phyloP scores from a whole-genome alignment of 2,113 vertebrate species.

The Nothobranchius furzeri region DNA sequence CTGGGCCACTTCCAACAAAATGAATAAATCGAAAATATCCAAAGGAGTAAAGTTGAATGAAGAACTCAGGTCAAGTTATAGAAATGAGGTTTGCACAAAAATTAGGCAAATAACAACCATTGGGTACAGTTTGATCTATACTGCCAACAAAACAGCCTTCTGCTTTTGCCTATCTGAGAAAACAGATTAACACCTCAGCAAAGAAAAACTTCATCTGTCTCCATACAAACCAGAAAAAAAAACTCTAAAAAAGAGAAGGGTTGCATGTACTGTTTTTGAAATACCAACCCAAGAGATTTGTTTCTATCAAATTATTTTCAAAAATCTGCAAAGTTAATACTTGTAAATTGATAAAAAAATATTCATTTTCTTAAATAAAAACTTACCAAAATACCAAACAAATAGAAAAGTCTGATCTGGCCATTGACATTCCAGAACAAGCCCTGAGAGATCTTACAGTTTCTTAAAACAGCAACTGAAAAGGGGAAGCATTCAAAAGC shows the following conservation, averaged over 20 bases:
- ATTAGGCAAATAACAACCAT: neutral
- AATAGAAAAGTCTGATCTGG: too few relatives aligned
- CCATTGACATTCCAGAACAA: conserved; percentile 53
- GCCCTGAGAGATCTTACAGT: conserved; percentile 43
- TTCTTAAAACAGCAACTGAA: conserved; percentile 65
- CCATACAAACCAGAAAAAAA: conserved; percentile 9
- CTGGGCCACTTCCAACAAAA: neutral
- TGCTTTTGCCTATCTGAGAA: neutral
- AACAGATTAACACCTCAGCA: neutral
- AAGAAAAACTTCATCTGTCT: neutral
- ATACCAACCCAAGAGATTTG: too few relatives aligned
- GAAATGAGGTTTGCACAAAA: neutral
- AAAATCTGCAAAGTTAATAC: too few relatives aligned
- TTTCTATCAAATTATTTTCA: too few relatives aligned
- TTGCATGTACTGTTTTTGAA: too few relatives aligned
- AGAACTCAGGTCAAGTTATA: neutral
- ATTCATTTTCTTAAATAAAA: neutral
- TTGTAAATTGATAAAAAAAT: conserved; percentile 6
- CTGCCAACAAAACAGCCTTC: neutral
- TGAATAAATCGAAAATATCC: neutral
- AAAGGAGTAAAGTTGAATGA: too few relatives aligned
- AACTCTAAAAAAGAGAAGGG: too few relatives aligned
- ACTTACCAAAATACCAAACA: too few relatives aligned
- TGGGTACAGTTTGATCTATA: neutral
- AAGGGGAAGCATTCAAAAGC: conserved; percentile 51